Base-by-base conservation (phyloP, 2,797 vertebrate genomes). In the Poeciliopsis turneri region DNA sequence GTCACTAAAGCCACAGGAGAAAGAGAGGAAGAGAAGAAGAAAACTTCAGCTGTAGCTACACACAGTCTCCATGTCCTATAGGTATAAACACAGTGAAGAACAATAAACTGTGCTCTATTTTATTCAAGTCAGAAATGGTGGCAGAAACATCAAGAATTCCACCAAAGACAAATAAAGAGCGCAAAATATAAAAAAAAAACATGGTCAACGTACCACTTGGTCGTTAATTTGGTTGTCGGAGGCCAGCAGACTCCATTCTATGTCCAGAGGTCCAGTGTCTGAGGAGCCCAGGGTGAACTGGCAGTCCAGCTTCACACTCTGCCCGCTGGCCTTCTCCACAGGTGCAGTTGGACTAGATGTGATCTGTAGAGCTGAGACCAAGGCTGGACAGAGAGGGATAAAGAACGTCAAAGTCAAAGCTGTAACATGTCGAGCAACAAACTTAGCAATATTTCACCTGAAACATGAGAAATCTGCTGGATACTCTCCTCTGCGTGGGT, bases 171-270 rank as follows among this genome's bases (percentile, higher is more conserved):
- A 49, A 15, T 53, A 25, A 7, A 74, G 25, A 78, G n/a, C 13
- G 49, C 15, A 39, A 2, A 64, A 28, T 15, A 61, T 12, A 33
- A 25, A 36, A 36, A 4, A 3, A 64, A 36, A 16, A 64, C 36
- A 15, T 36, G 2, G 9, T 69, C 61, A 30, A 69, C 97, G 87
- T 92, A 98, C 97, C 96, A 97, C 95, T 94, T 95, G 90, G 80
- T 98, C 98, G 41, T 89, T 95, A 74, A 95, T 95, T 92, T 97
- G 97, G 91, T 95, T 97, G 92, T 98, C 98, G 0, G 97, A 87
- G 0, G 97, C 93, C 74, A 97, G 91, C 6, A 98, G 86, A 80
- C 95, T 96, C 98, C 98, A 99, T 75, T 99, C 98, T 6, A 99
- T 97, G 88, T 99, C 98, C 85, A 99, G 91, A 0, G 97, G 95